These are phyloP conservation scores for Chunga burmeisteri DNA, from an alignment of 2,113 vertebrate genomes.

Conservation along the genomic window DNA sequence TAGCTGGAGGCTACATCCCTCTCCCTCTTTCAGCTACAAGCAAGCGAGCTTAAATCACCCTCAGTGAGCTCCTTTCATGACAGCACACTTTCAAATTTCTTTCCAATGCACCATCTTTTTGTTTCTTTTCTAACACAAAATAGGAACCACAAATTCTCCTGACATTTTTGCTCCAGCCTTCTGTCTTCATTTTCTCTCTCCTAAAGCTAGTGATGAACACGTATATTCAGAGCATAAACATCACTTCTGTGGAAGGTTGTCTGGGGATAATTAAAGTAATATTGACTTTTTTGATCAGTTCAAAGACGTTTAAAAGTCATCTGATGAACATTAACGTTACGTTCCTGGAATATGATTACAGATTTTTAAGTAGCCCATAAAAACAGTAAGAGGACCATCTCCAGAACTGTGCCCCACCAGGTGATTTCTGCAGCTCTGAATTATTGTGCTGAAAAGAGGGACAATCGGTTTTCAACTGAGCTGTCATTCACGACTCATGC, in stretches of 20 bases:
- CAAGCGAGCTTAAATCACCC: not conserved
- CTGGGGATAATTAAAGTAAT: not conserved
- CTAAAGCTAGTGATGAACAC: not conserved
- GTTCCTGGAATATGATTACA: not conserved
- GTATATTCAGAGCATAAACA: not conserved
- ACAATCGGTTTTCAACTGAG: not conserved
- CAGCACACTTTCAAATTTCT: not conserved
- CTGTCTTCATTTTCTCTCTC: not conserved
- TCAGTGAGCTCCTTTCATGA: not conserved
- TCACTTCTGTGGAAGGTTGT: not conserved
- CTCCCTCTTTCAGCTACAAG: not conserved
- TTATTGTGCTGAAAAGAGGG: not conserved
- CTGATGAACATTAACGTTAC: not conserved
- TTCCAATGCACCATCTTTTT: not conserved
- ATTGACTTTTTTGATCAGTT: not conserved
- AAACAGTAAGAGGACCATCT: constrained; percentile 5
- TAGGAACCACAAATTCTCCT: not conserved
- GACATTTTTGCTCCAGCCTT: not conserved
- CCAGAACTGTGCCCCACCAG: not conserved
- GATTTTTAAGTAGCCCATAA: not conserved
- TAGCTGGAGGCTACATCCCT: not conserved
- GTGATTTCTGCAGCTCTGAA: constrained; percentile 3
- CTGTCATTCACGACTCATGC: not conserved
- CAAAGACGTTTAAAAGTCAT: not conserved
- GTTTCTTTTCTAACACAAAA: not conserved